phyloP scores from a whole-genome alignment of 2,797 vertebrate species.

The Valencia hispanica region DNA sequence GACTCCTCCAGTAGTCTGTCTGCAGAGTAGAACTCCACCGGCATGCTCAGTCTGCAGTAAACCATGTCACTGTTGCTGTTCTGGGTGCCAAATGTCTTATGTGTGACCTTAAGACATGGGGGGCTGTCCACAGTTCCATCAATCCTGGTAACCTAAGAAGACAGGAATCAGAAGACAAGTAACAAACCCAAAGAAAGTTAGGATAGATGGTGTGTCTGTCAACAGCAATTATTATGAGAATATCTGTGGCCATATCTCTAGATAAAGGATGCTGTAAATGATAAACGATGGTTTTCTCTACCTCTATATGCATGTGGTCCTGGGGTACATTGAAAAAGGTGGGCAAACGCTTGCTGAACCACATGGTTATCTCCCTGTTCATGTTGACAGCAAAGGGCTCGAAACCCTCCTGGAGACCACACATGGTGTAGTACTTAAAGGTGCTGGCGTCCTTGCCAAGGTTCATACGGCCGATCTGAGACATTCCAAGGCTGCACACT shows the following conservation, averaged over 20 bases:
- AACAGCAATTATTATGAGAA: neutral
- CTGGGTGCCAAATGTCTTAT: slow-evolving; percentile 97
- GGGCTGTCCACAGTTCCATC: slow-evolving; percentile 94
- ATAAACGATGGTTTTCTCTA: slow-evolving; percentile 57
- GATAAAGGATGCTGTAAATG: neutral
- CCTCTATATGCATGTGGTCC: slow-evolving; percentile 91
- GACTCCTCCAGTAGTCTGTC: slow-evolving; percentile 79
- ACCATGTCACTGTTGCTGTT: slow-evolving; percentile 93
- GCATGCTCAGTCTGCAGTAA: slow-evolving; percentile 96
- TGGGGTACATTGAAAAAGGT: slow-evolving; percentile 92
- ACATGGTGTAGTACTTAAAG: slow-evolving; percentile 99
- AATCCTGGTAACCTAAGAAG: slow-evolving; percentile 89
- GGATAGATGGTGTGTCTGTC: neutral
- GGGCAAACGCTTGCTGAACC: slow-evolving; percentile 98
- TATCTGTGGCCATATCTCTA: neutral
- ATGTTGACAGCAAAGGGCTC: slow-evolving; percentile 98
- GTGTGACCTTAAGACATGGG: slow-evolving; percentile 95
- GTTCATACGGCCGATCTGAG: slow-evolving; percentile 95
- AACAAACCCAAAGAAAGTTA: neutral
- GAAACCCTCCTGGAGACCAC: slow-evolving; percentile 97
- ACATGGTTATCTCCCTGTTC: slow-evolving; percentile 97
- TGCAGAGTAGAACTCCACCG: slow-evolving; percentile 89
- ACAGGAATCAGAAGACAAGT: neutral
- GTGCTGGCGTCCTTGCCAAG: slow-evolving; percentile 94
- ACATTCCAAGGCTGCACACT: slow-evolving; percentile 90